A percentile compares a stretch with the other conserved stretches of the same genome.
Conservation (phyloP, 2,113 vertebrate genomes). For the mouse (Mus musculus) region DNA sequence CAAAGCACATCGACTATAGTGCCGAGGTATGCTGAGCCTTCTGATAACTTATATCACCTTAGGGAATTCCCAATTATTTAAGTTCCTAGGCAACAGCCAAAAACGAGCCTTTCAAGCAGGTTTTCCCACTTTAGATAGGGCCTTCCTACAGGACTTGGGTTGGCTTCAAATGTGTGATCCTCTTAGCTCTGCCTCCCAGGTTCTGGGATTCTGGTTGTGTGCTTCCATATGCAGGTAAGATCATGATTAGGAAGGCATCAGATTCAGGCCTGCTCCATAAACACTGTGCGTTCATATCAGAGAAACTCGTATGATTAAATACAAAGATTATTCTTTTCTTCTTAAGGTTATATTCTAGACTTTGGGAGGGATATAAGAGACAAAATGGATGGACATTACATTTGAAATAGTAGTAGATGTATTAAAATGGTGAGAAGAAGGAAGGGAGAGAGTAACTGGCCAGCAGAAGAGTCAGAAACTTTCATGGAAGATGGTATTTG, state of each 20-base stretch:
- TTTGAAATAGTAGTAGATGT: background rate
- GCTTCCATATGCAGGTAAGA: too few relatives aligned
- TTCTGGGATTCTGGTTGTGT: background rate
- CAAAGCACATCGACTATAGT: background rate
- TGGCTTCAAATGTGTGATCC: too few relatives aligned
- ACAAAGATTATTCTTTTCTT: background rate
- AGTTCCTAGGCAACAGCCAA: background rate
- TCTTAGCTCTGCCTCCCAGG: background rate
- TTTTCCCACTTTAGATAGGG: background rate
- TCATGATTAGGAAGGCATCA: too few relatives aligned
- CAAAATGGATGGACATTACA: background rate
- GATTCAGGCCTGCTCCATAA: background rate
- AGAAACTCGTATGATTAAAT: background rate
- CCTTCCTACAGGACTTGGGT: background rate
- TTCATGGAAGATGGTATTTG: background rate
- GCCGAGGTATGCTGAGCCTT: background rate
- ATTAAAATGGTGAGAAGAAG: background rate
- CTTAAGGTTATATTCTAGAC: background rate
- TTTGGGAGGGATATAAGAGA: background rate
- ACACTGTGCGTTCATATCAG: background rate
- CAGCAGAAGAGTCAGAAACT: background rate
- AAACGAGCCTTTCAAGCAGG: background rate
- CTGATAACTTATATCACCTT: background rate
- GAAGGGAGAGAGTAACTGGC: background rate
- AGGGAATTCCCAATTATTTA: background rate